Base-by-base conservation (phyloP, 2,113 vertebrate species). In the Channa maculata region DNA sequence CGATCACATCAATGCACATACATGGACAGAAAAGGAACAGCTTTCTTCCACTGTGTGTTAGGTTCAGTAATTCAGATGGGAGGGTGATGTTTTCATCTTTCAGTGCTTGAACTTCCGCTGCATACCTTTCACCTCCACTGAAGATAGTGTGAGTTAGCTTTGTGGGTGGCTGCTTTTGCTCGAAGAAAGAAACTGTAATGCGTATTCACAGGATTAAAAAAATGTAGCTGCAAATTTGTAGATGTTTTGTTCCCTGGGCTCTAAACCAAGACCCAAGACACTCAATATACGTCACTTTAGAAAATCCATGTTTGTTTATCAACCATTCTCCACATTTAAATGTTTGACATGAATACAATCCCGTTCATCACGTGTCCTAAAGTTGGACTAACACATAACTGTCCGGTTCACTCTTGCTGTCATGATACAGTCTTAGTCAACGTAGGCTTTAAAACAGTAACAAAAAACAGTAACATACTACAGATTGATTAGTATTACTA, bases 71-170 rank as follows among this genome's bases (percentile, higher is more conserved):
- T 15, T 66, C 41, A 34, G 68, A 61, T 38, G 39, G 6, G 3
- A 49, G 51, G 15, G 43, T 12, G 54, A 43, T 9, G 61, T 73
- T 76, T 70, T 54, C 24, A 41, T 53, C 41, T 70, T 52, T 60
- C 39, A 58, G 41, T 33, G 43, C 49, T 51, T 50, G 61, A 60
- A 5, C 48, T 65, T 24, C 11, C 0, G 38, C 43, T 50, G 57
- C 51, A 67, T 62, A 77, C 9, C 77, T 73, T 82, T 72, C 41
- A 71, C 53, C 53, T 65, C 34, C 39, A 69, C 0, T 53, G 43
- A 37, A 63, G 49, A 69, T 11, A 45, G 24, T 38, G 13, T 49
- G 39, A 57, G 15, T 8, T 8, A 10, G n/a, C 63, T 6, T 59
- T 2, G 6, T 78, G 57, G 52, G 55, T 79, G 74, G 59, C 36